These are phyloP conservation scores for Diadema setosum DNA, from an alignment of 35 echinoderm and acorn worm genomes.

Conservation along the genomic window DNA sequence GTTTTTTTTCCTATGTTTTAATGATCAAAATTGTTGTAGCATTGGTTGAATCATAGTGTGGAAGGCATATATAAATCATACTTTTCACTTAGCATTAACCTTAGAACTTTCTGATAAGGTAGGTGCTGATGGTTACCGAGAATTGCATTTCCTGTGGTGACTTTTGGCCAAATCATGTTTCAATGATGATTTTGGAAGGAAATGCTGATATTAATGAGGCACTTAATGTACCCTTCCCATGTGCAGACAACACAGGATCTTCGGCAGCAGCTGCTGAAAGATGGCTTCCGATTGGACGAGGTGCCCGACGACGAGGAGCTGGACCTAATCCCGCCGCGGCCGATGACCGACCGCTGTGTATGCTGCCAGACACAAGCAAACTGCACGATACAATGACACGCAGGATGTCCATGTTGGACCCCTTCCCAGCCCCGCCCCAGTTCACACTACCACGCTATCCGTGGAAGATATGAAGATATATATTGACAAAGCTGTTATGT, in stretches of 20 bases:
- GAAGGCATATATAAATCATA: too few relatives aligned
- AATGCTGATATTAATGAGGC: too few relatives aligned
- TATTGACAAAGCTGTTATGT: too few relatives aligned
- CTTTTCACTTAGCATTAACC: too few relatives aligned
- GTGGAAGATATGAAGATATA: too few relatives aligned
- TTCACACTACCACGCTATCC: neutral
- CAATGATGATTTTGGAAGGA: too few relatives aligned
- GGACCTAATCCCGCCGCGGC: constrained; percentile 90
- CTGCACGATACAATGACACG: constrained; percentile 83
- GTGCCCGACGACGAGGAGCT: constrained; percentile 96
- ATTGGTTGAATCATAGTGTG: too few relatives aligned
- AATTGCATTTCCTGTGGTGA: too few relatives aligned
- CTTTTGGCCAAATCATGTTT: too few relatives aligned
- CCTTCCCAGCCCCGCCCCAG: neutral
- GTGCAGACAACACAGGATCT: constrained; percentile 92
- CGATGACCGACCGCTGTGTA: constrained; percentile 88
- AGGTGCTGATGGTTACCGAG: too few relatives aligned
- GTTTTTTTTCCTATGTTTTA: too few relatives aligned
- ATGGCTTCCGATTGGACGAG: constrained; percentile 94
- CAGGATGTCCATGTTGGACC: constrained; percentile 16
- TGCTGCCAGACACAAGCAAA: constrained; percentile 90
- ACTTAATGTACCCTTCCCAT: neutral
- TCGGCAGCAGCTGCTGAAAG: constrained; percentile 94
- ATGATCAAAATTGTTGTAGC: too few relatives aligned
- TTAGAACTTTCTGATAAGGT: neutral